Percentiles rank a stretch among this genome's conserved stretches.
Evolutionary conservation across 2,797 vertebrate genomes (phyloP).

Genomic region (Etheostoma perlongum): DNA sequence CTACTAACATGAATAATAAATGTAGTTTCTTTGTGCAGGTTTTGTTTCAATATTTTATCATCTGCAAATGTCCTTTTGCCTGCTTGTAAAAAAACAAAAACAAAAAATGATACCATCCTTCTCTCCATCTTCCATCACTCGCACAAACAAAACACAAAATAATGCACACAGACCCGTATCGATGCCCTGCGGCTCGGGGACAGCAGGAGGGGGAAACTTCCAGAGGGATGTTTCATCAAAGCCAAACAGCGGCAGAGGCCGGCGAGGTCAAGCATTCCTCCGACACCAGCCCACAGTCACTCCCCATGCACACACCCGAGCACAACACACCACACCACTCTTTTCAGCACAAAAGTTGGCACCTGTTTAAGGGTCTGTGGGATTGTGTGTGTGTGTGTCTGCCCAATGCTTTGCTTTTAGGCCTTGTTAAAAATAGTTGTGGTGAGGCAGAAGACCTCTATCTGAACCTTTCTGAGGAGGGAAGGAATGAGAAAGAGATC

Average conservation of each 20-base stretch:
- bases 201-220: constrained; percentile 79
- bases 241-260: constrained; percentile 88
- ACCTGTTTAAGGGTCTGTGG: constrained; percentile 66
- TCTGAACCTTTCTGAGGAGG: constrained; percentile 64
- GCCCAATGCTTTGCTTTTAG: constrained; percentile 67
- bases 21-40: not conserved
- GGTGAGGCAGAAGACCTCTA: constrained; percentile 71
- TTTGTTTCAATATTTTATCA: not conserved
- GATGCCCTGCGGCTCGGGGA: constrained; percentile 43
- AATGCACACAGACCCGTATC: constrained; percentile 3
- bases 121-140: not conserved
- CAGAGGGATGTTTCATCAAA: constrained; percentile 92
- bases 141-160: not conserved
- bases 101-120: not conserved
- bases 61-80: not conserved
- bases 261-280: constrained; percentile 85
- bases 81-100: not conserved
- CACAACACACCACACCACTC: constrained; percentile 63
- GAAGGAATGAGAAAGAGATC: constrained; percentile 27
- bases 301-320: constrained; percentile 79
- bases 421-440: constrained; percentile 80
- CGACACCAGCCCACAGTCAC: constrained; percentile 85
- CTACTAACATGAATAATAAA: not conserved
- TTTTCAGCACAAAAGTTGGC: constrained; percentile 72
- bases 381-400: constrained; percentile 43